These are phyloP conservation scores for Chaetops frenatus DNA, from an alignment of 2,113 vertebrate species.

Conservation along the genomic window DNA sequence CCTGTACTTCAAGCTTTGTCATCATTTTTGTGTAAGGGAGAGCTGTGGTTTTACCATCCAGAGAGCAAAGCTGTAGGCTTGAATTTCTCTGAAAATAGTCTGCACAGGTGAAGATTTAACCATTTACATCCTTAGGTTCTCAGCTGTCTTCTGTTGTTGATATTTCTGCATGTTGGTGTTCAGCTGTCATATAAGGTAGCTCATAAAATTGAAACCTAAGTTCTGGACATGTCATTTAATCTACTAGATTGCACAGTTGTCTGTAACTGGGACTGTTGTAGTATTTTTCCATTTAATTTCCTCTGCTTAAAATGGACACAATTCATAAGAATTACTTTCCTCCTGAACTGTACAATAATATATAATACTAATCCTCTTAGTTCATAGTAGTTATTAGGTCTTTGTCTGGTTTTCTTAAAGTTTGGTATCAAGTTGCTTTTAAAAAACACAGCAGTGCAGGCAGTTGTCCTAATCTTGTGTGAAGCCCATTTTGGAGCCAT, in stretches of 20 bases:
- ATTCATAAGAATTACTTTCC: fast-evolving
- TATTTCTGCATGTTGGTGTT: not conserved
- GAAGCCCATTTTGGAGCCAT: not conserved
- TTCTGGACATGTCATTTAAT: not conserved
- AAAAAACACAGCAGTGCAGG: not conserved
- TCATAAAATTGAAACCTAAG: not conserved
- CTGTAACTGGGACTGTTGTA: not conserved
- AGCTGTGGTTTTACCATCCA: not conserved
- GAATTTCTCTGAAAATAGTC: not conserved
- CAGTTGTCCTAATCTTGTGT: not conserved
- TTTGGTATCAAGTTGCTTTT: not conserved
- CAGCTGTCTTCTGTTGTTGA: not conserved
- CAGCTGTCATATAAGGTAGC: not conserved
- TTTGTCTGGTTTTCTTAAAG: not conserved
- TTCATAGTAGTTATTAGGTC: not conserved
- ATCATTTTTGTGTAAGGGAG: not conserved
- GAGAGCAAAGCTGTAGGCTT: not conserved
- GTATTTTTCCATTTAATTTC: not conserved
- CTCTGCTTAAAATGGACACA: not conserved
- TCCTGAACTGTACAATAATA: not conserved
- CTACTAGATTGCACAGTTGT: not conserved
- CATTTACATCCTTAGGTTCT: not conserved
- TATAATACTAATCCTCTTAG: not conserved
- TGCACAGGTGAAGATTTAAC: not conserved
- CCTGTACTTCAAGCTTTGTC: not conserved